Conservation (phyloP, 2,113 vertebrate genomes). For the Aythya baeri region DNA sequence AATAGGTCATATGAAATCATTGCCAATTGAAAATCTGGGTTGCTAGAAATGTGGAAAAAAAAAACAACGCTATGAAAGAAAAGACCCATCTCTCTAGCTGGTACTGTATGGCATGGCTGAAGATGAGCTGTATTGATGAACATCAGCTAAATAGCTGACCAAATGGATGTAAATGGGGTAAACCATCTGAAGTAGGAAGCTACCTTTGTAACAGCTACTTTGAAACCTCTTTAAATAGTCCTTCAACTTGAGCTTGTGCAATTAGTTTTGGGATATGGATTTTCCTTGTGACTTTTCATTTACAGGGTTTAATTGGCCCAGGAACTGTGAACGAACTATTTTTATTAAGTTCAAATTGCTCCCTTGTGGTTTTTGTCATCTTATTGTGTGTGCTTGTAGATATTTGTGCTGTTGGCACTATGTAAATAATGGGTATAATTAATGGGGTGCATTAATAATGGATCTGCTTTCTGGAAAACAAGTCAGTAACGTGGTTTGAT, state of each 20-base stretch:
- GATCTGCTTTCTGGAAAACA: neutral
- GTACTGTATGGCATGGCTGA: neutral
- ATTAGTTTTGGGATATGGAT: neutral
- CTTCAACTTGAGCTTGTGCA: neutral
- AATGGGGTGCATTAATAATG: neutral
- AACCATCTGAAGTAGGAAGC: neutral
- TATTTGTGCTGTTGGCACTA: neutral
- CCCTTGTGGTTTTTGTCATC: neutral
- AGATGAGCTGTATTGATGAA: neutral
- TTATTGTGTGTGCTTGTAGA: neutral
- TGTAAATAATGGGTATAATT: neutral
- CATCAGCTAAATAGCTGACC: neutral
- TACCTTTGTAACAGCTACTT: neutral
- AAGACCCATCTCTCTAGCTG: neutral
- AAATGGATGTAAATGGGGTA: neutral
- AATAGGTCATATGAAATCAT: neutral
- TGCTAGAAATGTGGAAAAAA: neutral
- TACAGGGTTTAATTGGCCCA: neutral
- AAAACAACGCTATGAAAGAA: neutral
- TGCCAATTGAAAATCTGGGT: neutral
- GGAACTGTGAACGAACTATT: neutral
- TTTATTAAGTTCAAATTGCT: neutral
- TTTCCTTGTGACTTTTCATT: neutral
- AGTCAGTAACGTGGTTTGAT: neutral
- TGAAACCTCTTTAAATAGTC: neutral